phyloP scores from a whole-genome alignment of 2,888 invertebrate species.

The Lycia hirtaria region DNA sequence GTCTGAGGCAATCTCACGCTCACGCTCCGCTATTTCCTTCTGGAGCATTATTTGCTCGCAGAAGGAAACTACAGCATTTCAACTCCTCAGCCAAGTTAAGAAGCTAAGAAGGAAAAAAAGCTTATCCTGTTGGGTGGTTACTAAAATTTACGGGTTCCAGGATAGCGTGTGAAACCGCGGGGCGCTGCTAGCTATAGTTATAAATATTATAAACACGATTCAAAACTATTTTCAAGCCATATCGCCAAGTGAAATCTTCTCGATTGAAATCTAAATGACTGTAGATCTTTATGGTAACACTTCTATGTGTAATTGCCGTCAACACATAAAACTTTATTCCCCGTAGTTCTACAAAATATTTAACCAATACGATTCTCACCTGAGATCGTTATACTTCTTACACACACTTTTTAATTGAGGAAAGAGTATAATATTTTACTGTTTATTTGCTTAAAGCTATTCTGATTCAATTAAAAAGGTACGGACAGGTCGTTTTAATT shows the following conservation, averaged over 20 bases:
- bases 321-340: slow-evolving; percentile 32
- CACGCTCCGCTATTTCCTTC: too few species aligned
- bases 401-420: slow-evolving; percentile 42
- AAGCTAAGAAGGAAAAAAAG: too few species aligned
- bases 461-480: slow-evolving; percentile 42
- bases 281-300: slow-evolving; percentile 27
- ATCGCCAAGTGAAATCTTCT: slow-evolving; percentile 10
- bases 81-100: too few species aligned
- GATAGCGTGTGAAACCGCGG: too few species aligned
- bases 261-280: slow-evolving; percentile 16
- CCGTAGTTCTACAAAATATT: slow-evolving; percentile 34
- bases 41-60: too few species aligned
- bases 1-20: too few species aligned
- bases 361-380: slow-evolving; percentile 39
- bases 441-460: slow-evolving; percentile 44
- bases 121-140: too few species aligned
- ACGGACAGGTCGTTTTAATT: slow-evolving; percentile 42
- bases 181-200: background rate
- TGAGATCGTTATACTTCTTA: slow-evolving; percentile 37
- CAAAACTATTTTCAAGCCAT: background rate
- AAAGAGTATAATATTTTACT: slow-evolving; percentile 40
- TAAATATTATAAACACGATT: background rate
- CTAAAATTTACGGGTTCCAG: too few species aligned
- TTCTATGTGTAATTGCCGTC: slow-evolving; percentile 29
- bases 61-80: too few species aligned